phyloP scores from a whole-genome alignment of 2,113 vertebrate species.

The Ploceus nigricollis region DNA sequence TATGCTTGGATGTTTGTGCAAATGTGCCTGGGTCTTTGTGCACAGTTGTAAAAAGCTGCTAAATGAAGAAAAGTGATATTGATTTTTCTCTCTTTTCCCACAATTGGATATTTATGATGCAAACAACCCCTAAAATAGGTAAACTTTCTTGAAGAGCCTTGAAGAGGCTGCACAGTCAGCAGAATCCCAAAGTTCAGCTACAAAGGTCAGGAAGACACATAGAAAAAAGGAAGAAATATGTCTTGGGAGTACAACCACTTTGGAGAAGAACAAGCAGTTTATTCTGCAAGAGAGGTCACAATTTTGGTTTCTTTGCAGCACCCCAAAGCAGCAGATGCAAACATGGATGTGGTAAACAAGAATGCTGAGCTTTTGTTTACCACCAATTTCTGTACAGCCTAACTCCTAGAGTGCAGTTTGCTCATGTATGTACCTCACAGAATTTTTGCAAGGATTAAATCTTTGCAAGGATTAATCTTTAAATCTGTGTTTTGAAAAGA shows the following conservation, averaged over 20 bases:
- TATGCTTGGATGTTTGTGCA: not conserved
- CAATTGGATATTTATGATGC: not conserved
- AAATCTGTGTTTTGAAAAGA: not conserved
- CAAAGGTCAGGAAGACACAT: not conserved
- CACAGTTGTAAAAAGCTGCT: not conserved
- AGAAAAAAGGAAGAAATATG: conserved; percentile 5
- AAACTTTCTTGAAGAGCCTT: not conserved
- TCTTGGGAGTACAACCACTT: not conserved
- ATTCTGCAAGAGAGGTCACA: not conserved
- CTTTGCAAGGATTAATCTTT: not conserved
- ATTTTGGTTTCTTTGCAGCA: not conserved
- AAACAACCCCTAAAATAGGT: not conserved
- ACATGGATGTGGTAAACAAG: not conserved
- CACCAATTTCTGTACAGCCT: not conserved
- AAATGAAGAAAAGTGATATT: not conserved
- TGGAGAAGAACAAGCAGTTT: not conserved
- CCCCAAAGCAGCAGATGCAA: not conserved
- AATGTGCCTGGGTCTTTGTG: not conserved
- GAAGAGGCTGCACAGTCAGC: not conserved
- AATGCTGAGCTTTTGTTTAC: not conserved
- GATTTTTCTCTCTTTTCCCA: not conserved
- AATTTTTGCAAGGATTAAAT: not conserved
- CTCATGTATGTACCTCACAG: not conserved
- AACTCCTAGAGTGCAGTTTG: not conserved
- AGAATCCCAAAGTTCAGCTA: not conserved